Evolutionary conservation across 2,888 invertebrate genomes (phyloP).

Genomic region (Zygaena filipendulae): DNA sequence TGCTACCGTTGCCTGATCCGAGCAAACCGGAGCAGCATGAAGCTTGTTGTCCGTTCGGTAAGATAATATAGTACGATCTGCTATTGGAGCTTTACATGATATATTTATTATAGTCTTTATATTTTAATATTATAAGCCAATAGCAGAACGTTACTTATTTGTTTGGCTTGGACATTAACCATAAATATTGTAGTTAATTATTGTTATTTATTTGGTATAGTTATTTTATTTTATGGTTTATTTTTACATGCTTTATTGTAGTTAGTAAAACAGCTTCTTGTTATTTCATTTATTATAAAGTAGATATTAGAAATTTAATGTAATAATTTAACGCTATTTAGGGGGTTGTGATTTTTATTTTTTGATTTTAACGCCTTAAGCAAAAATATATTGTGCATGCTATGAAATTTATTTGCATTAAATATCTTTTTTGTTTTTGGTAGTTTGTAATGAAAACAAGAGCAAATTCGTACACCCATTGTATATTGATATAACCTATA

Average conservation of each 20-base stretch:
- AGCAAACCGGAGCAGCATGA: slow-evolving; percentile 91
- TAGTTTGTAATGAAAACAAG: no score
- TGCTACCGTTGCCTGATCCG: slow-evolving; percentile 87
- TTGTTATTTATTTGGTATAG: slow-evolving; percentile 9
- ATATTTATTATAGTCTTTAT: slow-evolving; percentile 20
- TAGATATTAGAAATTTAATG: no score
- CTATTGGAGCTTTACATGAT: slow-evolving; percentile 19
- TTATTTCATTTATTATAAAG: no score
- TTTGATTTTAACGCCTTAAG: slow-evolving; percentile 24
- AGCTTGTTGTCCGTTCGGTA: slow-evolving; percentile 90
- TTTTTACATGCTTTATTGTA: no score
- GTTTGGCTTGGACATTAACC: slow-evolving; percentile 48
- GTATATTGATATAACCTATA: no score
- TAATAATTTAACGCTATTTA: no score
- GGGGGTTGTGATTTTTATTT: no score
- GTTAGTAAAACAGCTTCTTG: no score
- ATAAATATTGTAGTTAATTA: slow-evolving; percentile 24
- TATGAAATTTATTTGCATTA: slow-evolving; percentile 42
- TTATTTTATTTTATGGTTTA: slow-evolving; percentile 24
- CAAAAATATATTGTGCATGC: no score
- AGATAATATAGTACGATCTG: slow-evolving; percentile 45
- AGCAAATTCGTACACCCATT: no score
- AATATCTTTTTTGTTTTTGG: no score
- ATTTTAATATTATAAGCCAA: slow-evolving; percentile 25
- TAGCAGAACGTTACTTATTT: slow-evolving; percentile 35